Evolutionary conservation across 2,113 vertebrate genomes (phyloP), one percentile per base, ranked within the genome.

Genomic region (Synchiropus splendidus): DNA sequence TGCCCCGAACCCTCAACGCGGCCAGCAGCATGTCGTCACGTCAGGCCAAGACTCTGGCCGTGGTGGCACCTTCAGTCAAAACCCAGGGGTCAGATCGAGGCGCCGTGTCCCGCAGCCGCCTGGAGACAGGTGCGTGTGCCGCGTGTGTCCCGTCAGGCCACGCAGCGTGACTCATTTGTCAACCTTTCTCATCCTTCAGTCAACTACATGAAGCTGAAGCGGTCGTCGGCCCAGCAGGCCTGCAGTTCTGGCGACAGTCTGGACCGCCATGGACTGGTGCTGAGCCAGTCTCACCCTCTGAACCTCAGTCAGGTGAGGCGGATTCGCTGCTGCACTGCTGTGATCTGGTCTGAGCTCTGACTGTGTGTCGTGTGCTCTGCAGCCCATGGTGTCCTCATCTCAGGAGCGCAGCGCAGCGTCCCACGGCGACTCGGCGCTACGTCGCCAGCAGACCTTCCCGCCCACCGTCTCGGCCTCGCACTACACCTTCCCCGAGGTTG

Each of bases 241-340:
- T 92, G 85, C 88, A 90, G 75, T 84, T 92, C 89, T 46, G 81
- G 89, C 35, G 90, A 88, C 16, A 84, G 78, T 0, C 70, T 83
- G 32, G 90, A 87, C 59, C 84, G 84, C 45, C 83, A 88, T 9
- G 83, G 82, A 27, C 84, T 87, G 42, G 84, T 87, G 52, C 90
- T 88, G 52, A 91, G 91, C 80, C 91, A 97, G 79, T 88, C 89
- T 10, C 93, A 98, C 77, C 95, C 95, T 37, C 88, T 99, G 61
- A 99, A 99, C 82, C 94, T 99, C 80, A 99, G 95, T 83, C 95
- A 98, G 92, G 95, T 99, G 40, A 74, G 45, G 6, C 4, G 12
- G 12, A n/a, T 36, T 47, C 18, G 15, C 2, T 18, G 10, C 10
- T 21, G 5, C 14, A 16, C n/a, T n/a, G n/a, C n/a, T n/a, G n/a